Evolutionary conservation across 1,140 invertebrate species (phyloP).

Genomic region (Drosophila mojavensis): DNA sequence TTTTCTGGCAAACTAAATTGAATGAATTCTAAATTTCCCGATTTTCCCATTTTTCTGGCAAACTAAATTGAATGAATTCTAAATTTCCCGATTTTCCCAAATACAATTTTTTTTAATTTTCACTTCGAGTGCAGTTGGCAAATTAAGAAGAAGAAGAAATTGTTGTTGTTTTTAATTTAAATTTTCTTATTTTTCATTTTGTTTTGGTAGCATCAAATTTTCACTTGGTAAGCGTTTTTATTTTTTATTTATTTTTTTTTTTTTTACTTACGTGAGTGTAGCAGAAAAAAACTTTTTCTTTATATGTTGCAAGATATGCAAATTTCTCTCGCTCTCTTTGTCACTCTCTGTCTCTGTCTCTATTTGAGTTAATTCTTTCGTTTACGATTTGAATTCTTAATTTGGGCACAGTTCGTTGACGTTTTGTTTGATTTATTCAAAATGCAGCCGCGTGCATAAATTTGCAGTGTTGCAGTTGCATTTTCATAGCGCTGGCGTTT

Average conservation of each 20-base stretch:
- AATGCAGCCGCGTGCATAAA: conserved; percentile 68
- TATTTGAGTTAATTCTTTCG: conserved; percentile 1
- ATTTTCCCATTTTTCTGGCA: background rate
- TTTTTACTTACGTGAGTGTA: conserved; percentile 61
- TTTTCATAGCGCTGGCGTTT: conserved; percentile 50
- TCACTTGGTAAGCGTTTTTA: conserved; percentile 44
- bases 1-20: no score
- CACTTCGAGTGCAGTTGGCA: background rate
- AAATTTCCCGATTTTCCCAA: background rate
- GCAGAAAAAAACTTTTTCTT: conserved; percentile 23
- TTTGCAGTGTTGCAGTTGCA: conserved; percentile 49
- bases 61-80: background rate
- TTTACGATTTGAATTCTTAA: conserved; percentile 2
- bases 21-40: background rate
- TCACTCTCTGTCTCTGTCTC: conserved; percentile 20
- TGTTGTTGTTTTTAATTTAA: conserved; percentile 12
- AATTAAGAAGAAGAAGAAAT: background rate
- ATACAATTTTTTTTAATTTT: background rate
- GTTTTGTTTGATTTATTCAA: conserved; percentile 53
- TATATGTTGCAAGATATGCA: conserved; percentile 52
- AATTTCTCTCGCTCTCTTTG: conserved; percentile 30
- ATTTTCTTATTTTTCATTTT: conserved; percentile 11
- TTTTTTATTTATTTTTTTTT: conserved; percentile 14
- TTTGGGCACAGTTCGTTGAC: conserved; percentile 63
- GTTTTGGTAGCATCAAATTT: conserved; percentile 68